Percentiles rank a stretch among this genome's conserved stretches.
phyloP scores from a whole-genome alignment of 2,797 vertebrate species.

The Molossus alvarezi region DNA sequence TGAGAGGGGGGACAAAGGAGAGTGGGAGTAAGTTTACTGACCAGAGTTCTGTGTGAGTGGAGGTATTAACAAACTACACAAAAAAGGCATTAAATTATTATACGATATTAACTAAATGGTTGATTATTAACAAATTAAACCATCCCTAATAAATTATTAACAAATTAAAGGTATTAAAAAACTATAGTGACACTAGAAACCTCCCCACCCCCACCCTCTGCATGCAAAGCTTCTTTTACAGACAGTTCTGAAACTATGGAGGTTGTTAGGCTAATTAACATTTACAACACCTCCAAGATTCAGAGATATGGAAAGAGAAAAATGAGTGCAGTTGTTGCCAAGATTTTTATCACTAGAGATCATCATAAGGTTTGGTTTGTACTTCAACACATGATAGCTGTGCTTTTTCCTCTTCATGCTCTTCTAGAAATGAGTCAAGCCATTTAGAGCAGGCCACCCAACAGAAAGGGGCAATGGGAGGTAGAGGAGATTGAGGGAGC shows the following conservation, averaged over 20 bases:
- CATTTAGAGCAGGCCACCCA: neutral
- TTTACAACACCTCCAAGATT: neutral
- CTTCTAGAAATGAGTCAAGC: conserved; percentile 38
- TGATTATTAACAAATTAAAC: neutral
- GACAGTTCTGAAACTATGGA: neutral
- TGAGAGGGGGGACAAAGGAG: neutral
- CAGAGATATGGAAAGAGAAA: conserved; percentile 2
- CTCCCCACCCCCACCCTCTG: accelerated
- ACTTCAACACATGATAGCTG: conserved; percentile 9
- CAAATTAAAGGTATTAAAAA: neutral
- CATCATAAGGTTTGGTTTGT: conserved; percentile 2
- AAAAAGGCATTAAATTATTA: neutral
- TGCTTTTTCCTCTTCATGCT: conserved; percentile 53
- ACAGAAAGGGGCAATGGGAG: neutral
- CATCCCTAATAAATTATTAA: neutral
- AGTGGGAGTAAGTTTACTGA: neutral
- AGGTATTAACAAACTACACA: neutral
- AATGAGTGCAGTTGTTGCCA: neutral
- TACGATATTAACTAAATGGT: neutral
- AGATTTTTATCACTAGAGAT: neutral
- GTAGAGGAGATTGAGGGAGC: neutral
- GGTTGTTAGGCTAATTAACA: conserved; percentile 2
- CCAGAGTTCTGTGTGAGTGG: neutral
- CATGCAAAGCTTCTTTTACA: neutral
- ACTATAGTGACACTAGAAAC: neutral